Base-by-base conservation (phyloP, 2,888 invertebrate species). In the Mesoligia furuncula region DNA sequence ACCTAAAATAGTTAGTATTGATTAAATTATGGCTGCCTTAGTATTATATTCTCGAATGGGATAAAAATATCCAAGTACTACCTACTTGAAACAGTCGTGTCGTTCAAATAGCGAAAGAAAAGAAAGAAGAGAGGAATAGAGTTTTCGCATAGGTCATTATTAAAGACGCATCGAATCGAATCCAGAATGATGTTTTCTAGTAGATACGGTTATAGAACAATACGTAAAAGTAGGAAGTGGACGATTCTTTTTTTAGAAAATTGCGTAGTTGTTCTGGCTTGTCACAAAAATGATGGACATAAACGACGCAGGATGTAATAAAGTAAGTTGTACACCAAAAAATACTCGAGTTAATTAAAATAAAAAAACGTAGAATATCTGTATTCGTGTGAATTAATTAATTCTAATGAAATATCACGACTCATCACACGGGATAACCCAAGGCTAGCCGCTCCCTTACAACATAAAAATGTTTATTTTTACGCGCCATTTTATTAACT, bases 361-460 rank as follows among this genome's bases (percentile, higher is more conserved):
- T 71, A 77, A 88, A 84, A 84, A 66, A 64, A 24, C 20, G 7
- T n/a, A 48, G 45, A 20, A 45, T 79, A 39, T 65, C 31, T n/a
- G 65, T 70, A 75, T 85, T 81, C 85, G 75, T 71, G 80, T 71
- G 70, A 73, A 86, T 84, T 79, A 78, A 88, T 85, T 87, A 85
- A 84, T 86, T 84, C 54, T 80, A 83, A 85, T 87, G 74, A 88
- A 80, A 85, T 86, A 87, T 86, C 78, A 87, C 83, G 71, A 75
- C 54, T 85, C 75, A 80, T 81, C 84, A 80, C 66, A 85, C 81
- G 69, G 78, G 75, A 84, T 72, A 71, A 75, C 27, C 69, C 85
- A 87, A 87, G 85, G 87, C 48, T 85, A 27, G 71, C 79, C 85
- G 66, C 85, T 79, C 85, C 85, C 85, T 71, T 81, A 73, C 42